These are phyloP conservation scores for Latrodectus hesperus DNA, from an alignment of 2,888 invertebrate species.

Conservation along the genomic window DNA sequence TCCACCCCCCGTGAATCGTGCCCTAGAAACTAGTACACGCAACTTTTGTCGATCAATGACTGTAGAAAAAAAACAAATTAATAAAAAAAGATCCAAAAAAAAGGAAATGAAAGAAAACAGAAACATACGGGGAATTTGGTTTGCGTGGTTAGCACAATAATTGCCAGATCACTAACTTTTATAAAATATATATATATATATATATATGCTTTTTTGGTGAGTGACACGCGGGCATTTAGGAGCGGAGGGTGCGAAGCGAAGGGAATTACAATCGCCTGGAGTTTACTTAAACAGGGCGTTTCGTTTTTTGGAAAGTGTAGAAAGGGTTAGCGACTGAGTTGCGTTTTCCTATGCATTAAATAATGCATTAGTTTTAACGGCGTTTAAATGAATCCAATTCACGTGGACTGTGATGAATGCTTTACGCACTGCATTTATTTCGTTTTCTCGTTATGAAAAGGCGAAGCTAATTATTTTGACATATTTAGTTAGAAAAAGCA, in stretches of 20 bases:
- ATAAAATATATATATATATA: neutral
- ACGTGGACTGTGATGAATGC: too few species aligned
- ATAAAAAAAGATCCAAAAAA: neutral
- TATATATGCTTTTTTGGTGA: neutral
- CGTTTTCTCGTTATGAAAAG: too few species aligned
- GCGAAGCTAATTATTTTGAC: too few species aligned
- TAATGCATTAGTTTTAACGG: too few species aligned
- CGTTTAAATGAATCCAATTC: too few species aligned
- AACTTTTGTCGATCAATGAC: slow-evolving; percentile 38
- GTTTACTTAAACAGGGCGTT: too few species aligned
- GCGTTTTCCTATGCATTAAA: too few species aligned
- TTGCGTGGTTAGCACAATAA: slow-evolving; percentile 1
- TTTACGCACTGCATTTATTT: too few species aligned
- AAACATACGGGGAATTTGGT: neutral
- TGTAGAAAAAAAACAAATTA: neutral
- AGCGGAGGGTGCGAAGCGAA: neutral
- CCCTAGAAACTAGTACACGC: slow-evolving; percentile 21
- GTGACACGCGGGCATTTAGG: neutral
- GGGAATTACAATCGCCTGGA: neutral
- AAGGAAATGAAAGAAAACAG: neutral
- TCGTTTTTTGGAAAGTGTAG: too few species aligned
- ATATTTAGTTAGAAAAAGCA: too few species aligned
- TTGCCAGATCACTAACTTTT: neutral
- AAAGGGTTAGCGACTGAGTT: too few species aligned
- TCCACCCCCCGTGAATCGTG: slow-evolving; percentile 3